A percentile compares a stretch with the other conserved stretches of the same genome.
These are phyloP conservation scores for Diachasmimorpha longicaudata DNA, from an alignment of 1,140 invertebrate species.

Conservation along the genomic window DNA sequence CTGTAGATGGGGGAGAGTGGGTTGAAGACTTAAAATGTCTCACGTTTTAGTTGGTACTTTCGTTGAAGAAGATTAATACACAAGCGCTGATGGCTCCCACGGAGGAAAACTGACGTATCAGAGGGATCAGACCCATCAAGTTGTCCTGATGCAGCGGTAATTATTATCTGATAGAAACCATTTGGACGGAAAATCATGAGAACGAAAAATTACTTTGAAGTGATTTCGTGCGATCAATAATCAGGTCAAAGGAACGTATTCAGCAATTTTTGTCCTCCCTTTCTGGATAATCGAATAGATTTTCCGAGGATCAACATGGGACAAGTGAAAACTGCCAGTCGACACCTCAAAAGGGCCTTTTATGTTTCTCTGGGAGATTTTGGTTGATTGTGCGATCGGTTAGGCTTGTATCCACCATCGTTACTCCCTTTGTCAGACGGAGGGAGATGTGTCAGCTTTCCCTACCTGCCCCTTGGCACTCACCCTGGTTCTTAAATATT, in stretches of 20 bases:
- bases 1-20: not conserved
- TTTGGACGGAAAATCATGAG: not conserved
- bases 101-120: not conserved
- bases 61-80: not conserved
- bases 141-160: not conserved
- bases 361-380: not conserved
- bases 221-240: too few relatives aligned
- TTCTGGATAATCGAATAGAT: too few relatives aligned
- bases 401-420: not conserved
- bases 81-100: not conserved
- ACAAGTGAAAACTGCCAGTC: not conserved
- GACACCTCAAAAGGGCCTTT: conserved; percentile 11
- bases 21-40: conserved; percentile 3
- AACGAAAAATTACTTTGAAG: too few relatives aligned
- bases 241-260: too few relatives aligned
- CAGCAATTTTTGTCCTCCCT: too few relatives aligned
- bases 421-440: not conserved
- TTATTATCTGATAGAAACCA: not conserved
- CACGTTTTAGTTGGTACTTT: conserved; percentile 4
- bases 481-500: conserved; percentile 29
- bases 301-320: not conserved
- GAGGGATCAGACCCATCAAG: not conserved
- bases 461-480: conserved; percentile 15
- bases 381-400: too few relatives aligned
- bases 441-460: conserved; percentile 35